Base-by-base conservation (phyloP, 1,140 invertebrate genomes). In the Notospermus geniculatus region DNA sequence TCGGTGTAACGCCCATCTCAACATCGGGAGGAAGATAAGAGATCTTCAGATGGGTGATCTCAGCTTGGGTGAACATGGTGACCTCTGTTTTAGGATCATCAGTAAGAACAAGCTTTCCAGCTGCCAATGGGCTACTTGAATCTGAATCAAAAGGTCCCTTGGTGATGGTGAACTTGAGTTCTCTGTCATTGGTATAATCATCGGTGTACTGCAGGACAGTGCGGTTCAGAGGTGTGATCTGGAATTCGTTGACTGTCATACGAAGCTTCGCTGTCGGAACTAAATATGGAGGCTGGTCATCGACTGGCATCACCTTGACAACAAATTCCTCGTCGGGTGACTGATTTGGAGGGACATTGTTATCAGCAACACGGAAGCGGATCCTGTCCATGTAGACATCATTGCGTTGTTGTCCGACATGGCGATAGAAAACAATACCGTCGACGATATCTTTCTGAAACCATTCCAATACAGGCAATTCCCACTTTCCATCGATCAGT, bases 31-130 rank as follows among this genome's bases (percentile, higher is more conserved):
- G 80, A 30, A 72, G 63, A 57, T 78, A 83, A 59, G 80, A 80
- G 29, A 83, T 71, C 67, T 82, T 81, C 23, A 73, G 68, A 53
- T 83, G 78, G 58, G 79, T 80, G 5, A 83, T 64, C 62, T 82
- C 72, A 17, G 76, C 70, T 64, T 83, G 82, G 0, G 73, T 73
- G 59, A 83, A 83, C 36, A 64, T 68, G 0, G 25, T 60, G 1
- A 81, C 57, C 30, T 62, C 52, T 2, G 60, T 41, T n/a, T 72
- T 65, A 13, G 73, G 70, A 53, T 72, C 62, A 23, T 83, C 79
- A 54, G 73, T 73, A 17, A 74, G 64, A 15, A 81, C 77, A 46
- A 82, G 67, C 23, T 69, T 64, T 28, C 81, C 82, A 9, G 77
- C 66, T 41, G 68, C 65, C 61, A 76, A 43, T 19, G 70, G 70